Evolutionary conservation across 2,888 invertebrate genomes (phyloP), one percentile per base, ranked within the genome.

Genomic region (Arrhopalites spinosus): DNA sequence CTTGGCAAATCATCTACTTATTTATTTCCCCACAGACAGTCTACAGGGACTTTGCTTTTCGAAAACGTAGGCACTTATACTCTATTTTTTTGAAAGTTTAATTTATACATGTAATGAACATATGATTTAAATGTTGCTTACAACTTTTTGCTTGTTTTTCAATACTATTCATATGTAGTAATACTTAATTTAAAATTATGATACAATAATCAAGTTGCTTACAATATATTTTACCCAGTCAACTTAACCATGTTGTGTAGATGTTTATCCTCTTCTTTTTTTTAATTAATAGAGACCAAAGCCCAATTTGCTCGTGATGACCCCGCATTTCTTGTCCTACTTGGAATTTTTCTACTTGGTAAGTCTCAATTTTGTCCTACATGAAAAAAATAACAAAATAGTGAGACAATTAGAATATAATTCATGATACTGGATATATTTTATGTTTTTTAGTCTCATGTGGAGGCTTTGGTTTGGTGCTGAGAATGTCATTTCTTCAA

Each of bases 301-400:
- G 94, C 95, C 83, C 98, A 99, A 86, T 99, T 96, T 90, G 98
- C 98, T 0, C 89, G 98, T 86, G 98, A 99, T 87, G 99, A 99
- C 87, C 98, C 99, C 66, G 98, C 98, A 30, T 99, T 99, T 87
- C 87, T 99, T 83, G 96, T 99, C 25, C 88, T 99, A 75, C 89
- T 99, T 63, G 90, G 93, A 83, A 88, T 92, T 80, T 95, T 94
- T 90, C 87, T 97, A 78, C 91, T 92, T 84, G 88, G 92, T 92
- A 88, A 89, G 69, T 36, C 3, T 11, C 36, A 17, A 53, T 5
- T 53, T 53, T 20, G 20, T 20, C n/a, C n/a, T n/a, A n/a, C n/a
- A n/a, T n/a, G n/a, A n/a, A n/a, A n/a, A n/a, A 15, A 11, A 15
- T 8, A 45, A 15, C 15, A 45, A 45, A 11, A 45, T 45, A 11